A percentile compares a stretch with the other conserved stretches of the same genome.
These are phyloP conservation scores for Tympanuchus pallidicinctus DNA, from an alignment of 2,113 vertebrate genomes.

Conservation along the genomic window DNA sequence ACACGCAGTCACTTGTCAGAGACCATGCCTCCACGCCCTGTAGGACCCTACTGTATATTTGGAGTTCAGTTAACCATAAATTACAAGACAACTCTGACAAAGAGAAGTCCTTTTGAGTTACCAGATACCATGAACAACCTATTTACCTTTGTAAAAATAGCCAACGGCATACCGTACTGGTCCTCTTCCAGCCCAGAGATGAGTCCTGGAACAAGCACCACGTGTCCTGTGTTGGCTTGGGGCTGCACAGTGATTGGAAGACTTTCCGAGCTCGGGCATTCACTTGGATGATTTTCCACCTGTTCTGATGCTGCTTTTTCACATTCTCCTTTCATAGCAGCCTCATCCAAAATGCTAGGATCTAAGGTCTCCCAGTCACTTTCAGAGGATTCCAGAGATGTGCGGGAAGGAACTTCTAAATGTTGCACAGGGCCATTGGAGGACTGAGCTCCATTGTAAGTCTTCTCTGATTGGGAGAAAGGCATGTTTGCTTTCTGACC, in stretches of 20 bases:
- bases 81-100: not conserved
- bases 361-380: conserved; percentile 98
- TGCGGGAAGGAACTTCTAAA: conserved; percentile 79
- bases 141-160: conserved; percentile 96
- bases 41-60: not conserved
- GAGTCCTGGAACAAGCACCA: conserved; percentile 83
- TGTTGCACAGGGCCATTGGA: conserved; percentile 55
- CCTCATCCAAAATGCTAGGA: conserved; percentile 86
- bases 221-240: conserved; percentile 78
- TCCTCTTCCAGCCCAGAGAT: conserved; percentile 95
- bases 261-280: conserved; percentile 60
- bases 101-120: not conserved
- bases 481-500: not conserved
- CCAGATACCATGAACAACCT: not conserved
- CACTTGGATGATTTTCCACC: conserved; percentile 64
- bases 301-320: conserved; percentile 34
- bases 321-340: conserved; percentile 58
- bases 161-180: conserved; percentile 90
- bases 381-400: conserved; percentile 90
- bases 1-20: not conserved
- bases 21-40: not conserved
- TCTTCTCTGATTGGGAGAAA: conserved; percentile 32
- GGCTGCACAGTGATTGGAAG: conserved; percentile 89
- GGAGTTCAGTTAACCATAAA: not conserved
- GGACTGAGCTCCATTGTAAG: conserved; percentile 41